phyloP scores from a whole-genome alignment of 2,888 invertebrate species.

The Yponomeuta cagnagella region DNA sequence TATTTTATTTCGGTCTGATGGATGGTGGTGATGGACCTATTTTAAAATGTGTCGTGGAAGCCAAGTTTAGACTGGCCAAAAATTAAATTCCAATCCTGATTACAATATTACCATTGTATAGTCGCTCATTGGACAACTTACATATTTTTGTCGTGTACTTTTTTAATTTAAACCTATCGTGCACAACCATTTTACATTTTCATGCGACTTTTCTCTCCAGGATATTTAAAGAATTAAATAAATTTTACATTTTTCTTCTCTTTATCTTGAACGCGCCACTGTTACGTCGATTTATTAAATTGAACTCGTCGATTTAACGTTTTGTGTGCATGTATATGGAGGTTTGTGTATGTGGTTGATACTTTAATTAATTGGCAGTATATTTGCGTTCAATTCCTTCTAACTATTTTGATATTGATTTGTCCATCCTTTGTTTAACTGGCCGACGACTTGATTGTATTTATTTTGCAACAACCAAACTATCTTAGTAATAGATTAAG shows the following conservation, averaged over 20 bases:
- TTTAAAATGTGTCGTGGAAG: background rate
- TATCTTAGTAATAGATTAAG: constrained; percentile 56
- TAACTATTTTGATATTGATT: constrained; percentile 24
- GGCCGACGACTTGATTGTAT: background rate
- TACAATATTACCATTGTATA: background rate
- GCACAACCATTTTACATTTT: constrained; percentile 71
- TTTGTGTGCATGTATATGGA: background rate
- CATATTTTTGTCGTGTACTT: constrained; percentile 5
- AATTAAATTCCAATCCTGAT: background rate
- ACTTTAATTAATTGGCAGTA: constrained; percentile 58
- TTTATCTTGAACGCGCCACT: background rate
- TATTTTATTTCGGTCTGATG: background rate
- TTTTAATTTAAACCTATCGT: constrained; percentile 61
- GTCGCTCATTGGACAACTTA: constrained; percentile 5
- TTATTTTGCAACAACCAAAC: constrained; percentile 16
- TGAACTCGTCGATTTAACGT: background rate
- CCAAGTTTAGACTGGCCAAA: background rate
- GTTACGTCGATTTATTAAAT: background rate
- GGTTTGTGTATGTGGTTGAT: background rate
- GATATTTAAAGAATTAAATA: background rate
- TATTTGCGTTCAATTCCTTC: constrained; percentile 68
- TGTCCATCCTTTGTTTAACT: background rate
- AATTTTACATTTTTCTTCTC: too few relatives aligned
- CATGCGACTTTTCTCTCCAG: background rate
- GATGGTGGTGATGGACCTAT: background rate